Evolutionary conservation across 2,113 vertebrate species (phyloP).

Genomic region (Passer montanus): DNA sequence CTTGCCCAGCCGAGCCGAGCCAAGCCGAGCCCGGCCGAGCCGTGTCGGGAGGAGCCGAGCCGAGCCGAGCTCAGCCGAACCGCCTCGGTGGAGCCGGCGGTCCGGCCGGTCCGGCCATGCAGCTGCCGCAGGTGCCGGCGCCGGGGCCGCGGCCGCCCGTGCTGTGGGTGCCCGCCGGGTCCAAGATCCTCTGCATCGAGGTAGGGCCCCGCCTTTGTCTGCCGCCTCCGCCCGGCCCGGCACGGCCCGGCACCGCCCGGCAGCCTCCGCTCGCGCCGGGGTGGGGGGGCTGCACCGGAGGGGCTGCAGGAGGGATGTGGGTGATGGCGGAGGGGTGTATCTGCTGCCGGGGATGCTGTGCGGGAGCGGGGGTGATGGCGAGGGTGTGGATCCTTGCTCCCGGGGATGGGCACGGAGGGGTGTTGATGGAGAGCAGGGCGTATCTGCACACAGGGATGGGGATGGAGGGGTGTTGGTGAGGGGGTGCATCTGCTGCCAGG

Average conservation of each 20-base stretch:
- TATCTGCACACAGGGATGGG: background rate
- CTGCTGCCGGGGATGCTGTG: background rate
- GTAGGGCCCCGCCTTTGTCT: slow-evolving; percentile 52
- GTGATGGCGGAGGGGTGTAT: background rate
- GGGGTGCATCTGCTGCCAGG: background rate
- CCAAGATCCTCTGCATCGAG: slow-evolving; percentile 65
- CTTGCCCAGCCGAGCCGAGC: background rate
- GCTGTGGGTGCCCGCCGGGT: slow-evolving; percentile 54
- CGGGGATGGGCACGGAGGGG: background rate
- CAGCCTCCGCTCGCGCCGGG: background rate
- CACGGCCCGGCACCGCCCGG: background rate
- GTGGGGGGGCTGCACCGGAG: background rate
- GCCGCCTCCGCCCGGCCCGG: background rate
- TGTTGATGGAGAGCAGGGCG: background rate
- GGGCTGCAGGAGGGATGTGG: background rate
- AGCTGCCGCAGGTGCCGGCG: slow-evolving; percentile 50
- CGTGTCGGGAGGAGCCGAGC: background rate
- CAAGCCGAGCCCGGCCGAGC: background rate
- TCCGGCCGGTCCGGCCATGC: slow-evolving; percentile 41
- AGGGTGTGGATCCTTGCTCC: background rate
- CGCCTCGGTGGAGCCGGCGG: background rate
- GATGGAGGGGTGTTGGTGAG: background rate
- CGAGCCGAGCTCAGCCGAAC: background rate
- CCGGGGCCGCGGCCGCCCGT: slow-evolving; percentile 51
- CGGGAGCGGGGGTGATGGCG: background rate